These are phyloP conservation scores for Microtus oregoni DNA, from an alignment of 2,113 vertebrate species.

Conservation along the genomic window DNA sequence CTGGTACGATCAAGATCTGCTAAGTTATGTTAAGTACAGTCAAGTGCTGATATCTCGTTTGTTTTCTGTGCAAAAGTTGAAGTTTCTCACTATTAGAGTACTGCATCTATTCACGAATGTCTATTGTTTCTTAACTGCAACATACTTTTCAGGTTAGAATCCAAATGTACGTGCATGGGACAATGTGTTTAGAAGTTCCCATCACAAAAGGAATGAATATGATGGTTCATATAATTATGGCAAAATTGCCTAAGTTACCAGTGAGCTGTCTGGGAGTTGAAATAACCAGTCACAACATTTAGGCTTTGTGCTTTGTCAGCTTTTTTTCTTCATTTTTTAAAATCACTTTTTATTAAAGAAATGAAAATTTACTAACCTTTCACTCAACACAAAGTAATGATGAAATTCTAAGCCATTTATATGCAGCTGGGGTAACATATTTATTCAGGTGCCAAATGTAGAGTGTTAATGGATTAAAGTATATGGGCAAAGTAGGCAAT, in stretches of 20 bases:
- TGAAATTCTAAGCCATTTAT: constrained; percentile 58
- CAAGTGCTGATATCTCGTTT: background rate
- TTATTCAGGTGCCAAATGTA: constrained; percentile 75
- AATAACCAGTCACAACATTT: background rate
- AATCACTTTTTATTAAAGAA: constrained; percentile 49
- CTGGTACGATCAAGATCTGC: background rate
- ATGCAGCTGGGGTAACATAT: constrained; percentile 54
- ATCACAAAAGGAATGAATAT: background rate
- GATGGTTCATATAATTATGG: background rate
- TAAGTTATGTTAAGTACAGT: background rate
- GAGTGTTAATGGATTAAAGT: constrained; percentile 62
- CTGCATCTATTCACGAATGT: background rate
- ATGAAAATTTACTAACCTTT: constrained; percentile 71
- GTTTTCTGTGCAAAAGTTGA: background rate
- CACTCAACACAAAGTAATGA: constrained; percentile 57
- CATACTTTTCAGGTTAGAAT: background rate
- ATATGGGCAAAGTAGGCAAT: constrained; percentile 61
- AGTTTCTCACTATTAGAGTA: background rate
- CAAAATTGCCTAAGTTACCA: background rate
- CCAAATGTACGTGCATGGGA: background rate
- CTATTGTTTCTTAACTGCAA: background rate
- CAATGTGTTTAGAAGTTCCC: background rate
- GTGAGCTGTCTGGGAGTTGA: background rate
- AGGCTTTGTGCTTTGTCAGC: background rate
- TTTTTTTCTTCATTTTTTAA: constrained; percentile 59